Conservation (phyloP, 2,113 vertebrate species). For the Fulica atra region DNA sequence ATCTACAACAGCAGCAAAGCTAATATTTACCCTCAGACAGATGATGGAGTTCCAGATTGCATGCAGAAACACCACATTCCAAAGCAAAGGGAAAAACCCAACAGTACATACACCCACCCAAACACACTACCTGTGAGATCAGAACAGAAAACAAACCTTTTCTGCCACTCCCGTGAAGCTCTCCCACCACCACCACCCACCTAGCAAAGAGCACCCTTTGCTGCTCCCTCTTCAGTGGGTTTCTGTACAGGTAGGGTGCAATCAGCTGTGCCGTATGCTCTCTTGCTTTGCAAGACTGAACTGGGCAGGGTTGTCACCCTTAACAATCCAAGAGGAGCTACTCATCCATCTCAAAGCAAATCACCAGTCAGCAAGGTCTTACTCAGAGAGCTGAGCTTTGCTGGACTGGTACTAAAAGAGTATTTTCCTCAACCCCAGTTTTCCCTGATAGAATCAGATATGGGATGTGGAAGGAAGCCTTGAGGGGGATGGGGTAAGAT, state of each 20-base stretch:
- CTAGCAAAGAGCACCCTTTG: neutral
- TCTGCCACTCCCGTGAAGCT: neutral
- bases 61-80: constrained; percentile 30
- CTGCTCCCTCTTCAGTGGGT: neutral
- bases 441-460: neutral
- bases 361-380: neutral
- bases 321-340: neutral
- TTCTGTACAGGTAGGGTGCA: neutral
- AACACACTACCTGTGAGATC: neutral
- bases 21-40: neutral
- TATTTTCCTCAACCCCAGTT: neutral
- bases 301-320: neutral
- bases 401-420: neutral
- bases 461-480: neutral
- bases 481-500: neutral
- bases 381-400: neutral
- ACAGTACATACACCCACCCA: fast-evolving
- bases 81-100: neutral
- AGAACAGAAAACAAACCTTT: neutral
- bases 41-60: neutral
- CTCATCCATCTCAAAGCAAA: neutral
- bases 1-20: neutral
- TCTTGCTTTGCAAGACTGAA: neutral
- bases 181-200: neutral
- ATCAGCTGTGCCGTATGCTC: neutral